Conservation (phyloP, 2,113 vertebrate genomes). For the Paradoxurus hermaphroditus region DNA sequence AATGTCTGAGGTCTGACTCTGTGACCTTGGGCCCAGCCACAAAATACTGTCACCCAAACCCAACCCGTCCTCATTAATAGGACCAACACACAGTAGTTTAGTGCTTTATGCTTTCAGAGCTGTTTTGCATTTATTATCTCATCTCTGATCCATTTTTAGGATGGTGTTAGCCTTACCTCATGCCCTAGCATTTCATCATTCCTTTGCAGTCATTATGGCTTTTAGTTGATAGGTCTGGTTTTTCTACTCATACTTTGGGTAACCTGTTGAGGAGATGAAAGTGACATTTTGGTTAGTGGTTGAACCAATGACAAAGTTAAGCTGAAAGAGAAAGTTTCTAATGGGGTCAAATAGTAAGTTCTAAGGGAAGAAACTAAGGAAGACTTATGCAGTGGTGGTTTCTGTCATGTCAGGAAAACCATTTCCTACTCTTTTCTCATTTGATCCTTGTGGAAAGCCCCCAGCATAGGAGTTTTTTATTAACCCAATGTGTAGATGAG, state of each 20-base stretch:
- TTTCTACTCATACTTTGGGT: constrained; percentile 20
- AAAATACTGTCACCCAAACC: not conserved
- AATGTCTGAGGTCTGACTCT: constrained; percentile 67
- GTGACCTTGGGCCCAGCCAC: constrained; percentile 57
- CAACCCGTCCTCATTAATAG: constrained; percentile 62
- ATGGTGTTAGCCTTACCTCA: constrained; percentile 67
- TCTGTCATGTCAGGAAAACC: not conserved
- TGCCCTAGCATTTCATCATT: constrained; percentile 59
- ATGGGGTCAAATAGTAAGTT: not conserved
- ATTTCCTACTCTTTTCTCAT: not conserved
- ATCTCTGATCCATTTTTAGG: constrained; percentile 70
- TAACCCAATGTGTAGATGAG: not conserved
- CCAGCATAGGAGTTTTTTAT: not conserved
- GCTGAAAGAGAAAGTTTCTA: not conserved
- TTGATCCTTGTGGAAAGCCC: not conserved
- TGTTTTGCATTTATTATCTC: constrained; percentile 69
- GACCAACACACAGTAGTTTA: constrained; percentile 22
- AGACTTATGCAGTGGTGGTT: not conserved
- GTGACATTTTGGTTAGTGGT: not conserved
- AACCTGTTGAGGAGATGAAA: not conserved
- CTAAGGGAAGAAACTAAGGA: constrained; percentile 5
- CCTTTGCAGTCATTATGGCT: constrained; percentile 32
- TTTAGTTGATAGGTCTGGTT: constrained; percentile 22
- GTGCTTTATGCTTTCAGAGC: constrained; percentile 51
- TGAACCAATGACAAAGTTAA: not conserved